A percentile compares a stretch with the other conserved stretches of the same genome.
Conservation (phyloP, 1,140 invertebrate species). For the Contarinia nasturtii region DNA sequence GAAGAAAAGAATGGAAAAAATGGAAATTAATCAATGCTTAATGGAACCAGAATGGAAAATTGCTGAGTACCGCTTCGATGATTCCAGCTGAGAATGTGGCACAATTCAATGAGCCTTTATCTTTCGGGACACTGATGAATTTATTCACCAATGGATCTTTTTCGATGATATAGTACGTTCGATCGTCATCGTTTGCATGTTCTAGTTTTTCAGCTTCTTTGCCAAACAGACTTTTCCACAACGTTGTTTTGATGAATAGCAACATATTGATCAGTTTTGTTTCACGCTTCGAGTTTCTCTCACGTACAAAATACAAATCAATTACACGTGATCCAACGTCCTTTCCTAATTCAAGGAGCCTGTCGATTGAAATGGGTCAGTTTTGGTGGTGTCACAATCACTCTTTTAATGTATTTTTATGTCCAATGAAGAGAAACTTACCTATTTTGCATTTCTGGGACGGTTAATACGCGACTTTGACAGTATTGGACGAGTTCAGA, state of each 20-base stretch:
- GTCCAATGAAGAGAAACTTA: slow-evolving; percentile 3
- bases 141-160: slow-evolving; percentile 91
- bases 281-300: slow-evolving; percentile 86
- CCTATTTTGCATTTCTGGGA: slow-evolving; percentile 69
- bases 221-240: slow-evolving; percentile 97
- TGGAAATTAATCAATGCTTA: slow-evolving; percentile 1
- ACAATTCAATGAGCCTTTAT: slow-evolving; percentile 93
- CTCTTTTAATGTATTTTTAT: not conserved
- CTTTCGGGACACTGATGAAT: slow-evolving; percentile 94
- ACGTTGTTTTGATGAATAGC: slow-evolving; percentile 84
- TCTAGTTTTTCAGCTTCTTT: slow-evolving; percentile 97
- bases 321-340: slow-evolving; percentile 87
- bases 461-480: slow-evolving; percentile 86
- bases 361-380: slow-evolving; percentile 23
- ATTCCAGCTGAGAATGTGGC: slow-evolving; percentile 97
- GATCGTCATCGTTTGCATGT: slow-evolving; percentile 94
- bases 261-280: slow-evolving; percentile 90
- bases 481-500: slow-evolving; percentile 97
- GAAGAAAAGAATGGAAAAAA: too few relatives aligned
- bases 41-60: slow-evolving; percentile 83
- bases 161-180: slow-evolving; percentile 96
- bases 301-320: slow-evolving; percentile 83
- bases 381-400: not conserved
- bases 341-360: slow-evolving; percentile 80
- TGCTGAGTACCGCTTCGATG: slow-evolving; percentile 85